phyloP scores from a whole-genome alignment of 2,113 vertebrate genomes.

The Mungos mungo region DNA sequence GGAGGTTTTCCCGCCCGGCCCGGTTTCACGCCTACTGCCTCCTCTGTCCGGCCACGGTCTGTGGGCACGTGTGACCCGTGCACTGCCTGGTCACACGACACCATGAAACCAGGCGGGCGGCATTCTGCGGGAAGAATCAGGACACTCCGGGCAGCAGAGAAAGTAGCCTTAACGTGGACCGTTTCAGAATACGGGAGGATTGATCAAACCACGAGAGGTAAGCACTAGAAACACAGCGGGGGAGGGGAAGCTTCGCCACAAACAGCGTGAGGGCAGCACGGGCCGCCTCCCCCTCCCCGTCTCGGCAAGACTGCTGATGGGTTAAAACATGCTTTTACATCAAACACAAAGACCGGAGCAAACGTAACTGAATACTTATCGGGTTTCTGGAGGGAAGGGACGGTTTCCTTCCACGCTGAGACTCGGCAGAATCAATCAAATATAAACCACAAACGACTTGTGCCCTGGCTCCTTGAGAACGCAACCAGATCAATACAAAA shows the following conservation, averaged over 20 bases:
- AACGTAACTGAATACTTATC: constrained; percentile 29
- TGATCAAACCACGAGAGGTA: constrained; percentile 7
- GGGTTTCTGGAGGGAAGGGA: neutral
- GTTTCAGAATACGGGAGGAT: neutral
- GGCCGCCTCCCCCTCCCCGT: too few relatives aligned
- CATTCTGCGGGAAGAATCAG: neutral
- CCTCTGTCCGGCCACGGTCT: neutral
- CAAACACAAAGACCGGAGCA: neutral
- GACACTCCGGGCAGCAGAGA: neutral
- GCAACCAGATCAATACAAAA: constrained; percentile 20
- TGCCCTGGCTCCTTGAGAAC: neutral
- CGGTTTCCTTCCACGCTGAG: neutral
- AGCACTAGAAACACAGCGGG: neutral
- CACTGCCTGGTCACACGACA: neutral
- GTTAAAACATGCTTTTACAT: neutral
- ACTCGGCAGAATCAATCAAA: constrained; percentile 31
- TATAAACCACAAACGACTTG: neutral
- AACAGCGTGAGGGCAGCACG: neutral
- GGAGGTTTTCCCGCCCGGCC: neutral
- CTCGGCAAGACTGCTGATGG: neutral
- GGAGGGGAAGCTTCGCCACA: neutral
- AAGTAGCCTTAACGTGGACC: neutral
- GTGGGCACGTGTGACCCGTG: neutral
- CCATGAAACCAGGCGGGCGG: neutral
- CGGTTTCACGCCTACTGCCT: neutral